Evolutionary conservation across 2,113 vertebrate species (phyloP).

Genomic region (Heloderma charlesbogerti): DNA sequence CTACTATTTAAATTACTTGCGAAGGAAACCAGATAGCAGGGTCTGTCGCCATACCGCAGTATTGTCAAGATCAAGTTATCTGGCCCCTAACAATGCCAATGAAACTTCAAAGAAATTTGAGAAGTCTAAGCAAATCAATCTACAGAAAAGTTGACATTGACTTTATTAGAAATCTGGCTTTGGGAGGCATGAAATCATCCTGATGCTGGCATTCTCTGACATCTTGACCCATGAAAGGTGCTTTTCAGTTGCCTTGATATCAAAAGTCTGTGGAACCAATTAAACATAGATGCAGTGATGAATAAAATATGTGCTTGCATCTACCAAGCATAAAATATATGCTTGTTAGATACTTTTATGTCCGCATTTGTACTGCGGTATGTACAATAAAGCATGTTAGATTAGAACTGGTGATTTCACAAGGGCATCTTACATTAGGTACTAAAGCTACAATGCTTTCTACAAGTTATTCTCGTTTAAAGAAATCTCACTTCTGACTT

Average conservation of each 20-base stretch:
- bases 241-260: constrained; percentile 28
- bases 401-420: background rate
- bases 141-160: background rate
- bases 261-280: constrained; percentile 30
- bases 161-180: background rate
- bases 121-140: background rate
- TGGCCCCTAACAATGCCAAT: background rate
- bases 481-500: background rate
- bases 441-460: background rate
- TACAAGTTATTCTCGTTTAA: background rate
- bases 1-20: background rate
- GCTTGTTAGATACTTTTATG: constrained; percentile 21
- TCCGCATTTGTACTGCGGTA: constrained; percentile 45
- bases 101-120: background rate
- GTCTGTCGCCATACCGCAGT: background rate
- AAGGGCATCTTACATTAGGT: background rate
- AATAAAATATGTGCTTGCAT: constrained; percentile 41
- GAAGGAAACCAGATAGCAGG: background rate
- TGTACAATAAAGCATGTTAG: constrained; percentile 42
- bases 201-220: background rate
- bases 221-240: background rate
- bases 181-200: background rate
- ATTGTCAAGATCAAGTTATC: background rate
- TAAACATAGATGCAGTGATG: constrained; percentile 3
- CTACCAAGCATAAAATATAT: constrained; percentile 35